Base-by-base conservation (phyloP, 2,113 vertebrate species). In the Osmerus eperlanus region DNA sequence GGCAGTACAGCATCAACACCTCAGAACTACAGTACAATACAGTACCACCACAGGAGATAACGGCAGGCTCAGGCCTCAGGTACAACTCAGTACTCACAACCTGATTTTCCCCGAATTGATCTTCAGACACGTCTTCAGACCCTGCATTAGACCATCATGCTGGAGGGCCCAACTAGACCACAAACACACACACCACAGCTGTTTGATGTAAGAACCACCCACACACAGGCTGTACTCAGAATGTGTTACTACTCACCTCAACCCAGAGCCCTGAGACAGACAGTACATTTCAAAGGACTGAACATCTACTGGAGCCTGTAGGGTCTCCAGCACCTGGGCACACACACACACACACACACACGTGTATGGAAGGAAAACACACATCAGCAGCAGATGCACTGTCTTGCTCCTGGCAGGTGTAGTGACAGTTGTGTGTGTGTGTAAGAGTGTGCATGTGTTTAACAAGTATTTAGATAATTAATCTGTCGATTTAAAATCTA, bases 311-410 rank as follows among this genome's bases (percentile, higher is more conserved):
- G 87, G 85, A 56, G 81, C 78, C 68, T 80, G 78, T 67, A 93
- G 66, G 0, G 74, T 90, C 80, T 90, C 80, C 73, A 92, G 21
- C 62, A 93, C 74, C 92, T 93, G 9, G 13, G 15, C 41, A 6
- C 21, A 85, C 16, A 74, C 18, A 25, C 11, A 70, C 58, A 74
- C 65, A 73, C 21, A 21, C 21, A 21, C 21, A 21, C 21, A 21
- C n/a, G 9, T 25, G 3, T 32, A 63, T 4, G 19, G 54, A 36
- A 52, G 23, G 36, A 73, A 36, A 0, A 58, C 52, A 14, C 52
- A 51, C 32, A 52, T 11, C 15, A 9, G 21, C 41, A 47, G 14
- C n/a, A 62, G 18, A 25, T 23, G 32, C 3, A 19, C 36, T 0
- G 25, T 8, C 19, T 54, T 28, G 25, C 25, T 28, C 25, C 25